These are phyloP conservation scores for Hypanus sabinus DNA, from an alignment of 2,113 vertebrate genomes.

Conservation along the genomic window DNA sequence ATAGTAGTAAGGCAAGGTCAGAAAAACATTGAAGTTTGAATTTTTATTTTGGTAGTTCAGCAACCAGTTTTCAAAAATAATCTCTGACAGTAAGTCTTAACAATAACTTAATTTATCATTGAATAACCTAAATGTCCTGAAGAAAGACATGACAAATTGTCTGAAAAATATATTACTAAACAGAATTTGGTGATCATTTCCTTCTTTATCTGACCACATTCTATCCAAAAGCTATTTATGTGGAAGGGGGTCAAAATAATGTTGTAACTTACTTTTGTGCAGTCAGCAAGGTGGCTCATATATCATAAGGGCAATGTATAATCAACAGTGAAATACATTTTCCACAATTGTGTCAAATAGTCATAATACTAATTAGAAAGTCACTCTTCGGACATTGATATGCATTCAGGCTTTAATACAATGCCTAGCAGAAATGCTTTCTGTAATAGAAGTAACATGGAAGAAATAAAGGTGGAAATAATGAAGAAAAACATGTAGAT, in stretches of 20 bases:
- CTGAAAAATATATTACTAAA: conserved; percentile 24
- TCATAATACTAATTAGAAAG: conserved; percentile 36
- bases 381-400: conserved; percentile 29
- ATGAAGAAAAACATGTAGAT: not conserved
- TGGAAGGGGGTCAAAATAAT: conserved; percentile 5
- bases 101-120: conserved; percentile 26
- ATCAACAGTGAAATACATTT: conserved; percentile 38
- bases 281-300: conserved; percentile 38
- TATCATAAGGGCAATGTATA: conserved; percentile 39
- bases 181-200: conserved; percentile 33
- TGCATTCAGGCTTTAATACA: not conserved
- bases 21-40: not conserved
- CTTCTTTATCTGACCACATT: conserved; percentile 33
- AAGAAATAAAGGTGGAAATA: not conserved
- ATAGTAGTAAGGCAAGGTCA: not conserved
- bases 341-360: conserved; percentile 39
- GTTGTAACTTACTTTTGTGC: conserved; percentile 26
- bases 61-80: not conserved
- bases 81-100: not conserved
- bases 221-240: conserved; percentile 33
- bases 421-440: no score
- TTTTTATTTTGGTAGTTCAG: not conserved
- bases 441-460: not conserved
- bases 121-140: not conserved
- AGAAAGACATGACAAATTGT: conserved; percentile 37